phyloP scores from a whole-genome alignment of 2,797 vertebrate genomes.

The Halcyon leucocephala region DNA sequence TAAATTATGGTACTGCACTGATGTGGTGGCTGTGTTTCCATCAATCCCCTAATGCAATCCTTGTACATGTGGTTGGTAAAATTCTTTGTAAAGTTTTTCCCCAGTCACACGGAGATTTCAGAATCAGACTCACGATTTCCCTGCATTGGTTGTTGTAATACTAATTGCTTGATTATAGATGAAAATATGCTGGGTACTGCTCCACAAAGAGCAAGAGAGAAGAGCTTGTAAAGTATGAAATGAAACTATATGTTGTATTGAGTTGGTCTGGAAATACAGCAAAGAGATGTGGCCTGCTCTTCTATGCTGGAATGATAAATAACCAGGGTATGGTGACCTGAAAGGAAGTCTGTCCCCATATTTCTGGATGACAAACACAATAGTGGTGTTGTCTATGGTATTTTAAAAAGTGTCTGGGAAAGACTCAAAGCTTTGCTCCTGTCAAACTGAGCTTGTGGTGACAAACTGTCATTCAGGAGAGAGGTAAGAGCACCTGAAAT shows the following conservation, averaged over 20 bases:
- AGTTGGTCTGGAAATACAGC: neutral
- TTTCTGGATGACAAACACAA: neutral
- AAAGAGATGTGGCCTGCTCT: neutral
- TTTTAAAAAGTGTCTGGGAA: neutral
- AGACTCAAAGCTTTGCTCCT: neutral
- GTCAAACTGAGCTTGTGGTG: neutral
- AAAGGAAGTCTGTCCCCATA: neutral
- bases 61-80: neutral
- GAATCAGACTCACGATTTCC: neutral
- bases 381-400: neutral
- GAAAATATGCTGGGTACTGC: neutral
- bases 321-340: neutral
- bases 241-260: neutral
- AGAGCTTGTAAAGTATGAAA: neutral
- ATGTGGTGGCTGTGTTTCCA: neutral
- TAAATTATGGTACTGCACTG: neutral
- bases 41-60: neutral
- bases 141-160: neutral
- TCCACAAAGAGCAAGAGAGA: neutral
- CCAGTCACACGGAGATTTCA: neutral
- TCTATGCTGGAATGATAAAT: neutral
- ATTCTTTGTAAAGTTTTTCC: neutral
- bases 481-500: neutral
- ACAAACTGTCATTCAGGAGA: neutral
- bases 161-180: neutral